Conservation (phyloP, 2,113 vertebrate species). For the Apaloderma vittatum region DNA sequence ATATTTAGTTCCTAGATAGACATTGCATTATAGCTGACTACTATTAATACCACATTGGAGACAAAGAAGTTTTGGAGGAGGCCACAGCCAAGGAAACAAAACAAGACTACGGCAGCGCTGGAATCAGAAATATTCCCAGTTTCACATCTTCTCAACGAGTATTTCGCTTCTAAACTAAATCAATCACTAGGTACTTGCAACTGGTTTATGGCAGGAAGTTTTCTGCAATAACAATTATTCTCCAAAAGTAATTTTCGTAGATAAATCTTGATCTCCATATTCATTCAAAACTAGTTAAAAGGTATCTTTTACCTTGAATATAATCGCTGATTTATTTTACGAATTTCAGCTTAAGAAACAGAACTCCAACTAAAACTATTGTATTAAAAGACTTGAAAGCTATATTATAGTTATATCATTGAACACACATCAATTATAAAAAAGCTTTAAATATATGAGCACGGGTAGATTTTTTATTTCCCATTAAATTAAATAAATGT, state of each 20-base stretch:
- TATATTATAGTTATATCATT: background rate
- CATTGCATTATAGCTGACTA: background rate
- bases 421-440: background rate
- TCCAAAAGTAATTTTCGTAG: background rate
- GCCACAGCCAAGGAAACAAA: background rate
- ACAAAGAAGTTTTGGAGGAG: background rate
- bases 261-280: background rate
- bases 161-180: background rate
- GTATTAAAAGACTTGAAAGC: background rate
- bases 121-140: background rate
- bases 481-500: background rate
- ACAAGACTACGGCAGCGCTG: background rate
- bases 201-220: background rate
- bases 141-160: background rate
- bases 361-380: background rate
- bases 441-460: background rate
- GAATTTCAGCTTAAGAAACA: background rate
- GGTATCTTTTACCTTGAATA: background rate
- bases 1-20: background rate
- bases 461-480: background rate
- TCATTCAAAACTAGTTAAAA: background rate
- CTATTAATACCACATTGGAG: background rate
- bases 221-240: background rate
- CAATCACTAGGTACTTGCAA: background rate
- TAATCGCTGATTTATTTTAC: background rate